Evolutionary conservation across 2,113 vertebrate genomes (phyloP).

Genomic region (Rafetus swinhoei): DNA sequence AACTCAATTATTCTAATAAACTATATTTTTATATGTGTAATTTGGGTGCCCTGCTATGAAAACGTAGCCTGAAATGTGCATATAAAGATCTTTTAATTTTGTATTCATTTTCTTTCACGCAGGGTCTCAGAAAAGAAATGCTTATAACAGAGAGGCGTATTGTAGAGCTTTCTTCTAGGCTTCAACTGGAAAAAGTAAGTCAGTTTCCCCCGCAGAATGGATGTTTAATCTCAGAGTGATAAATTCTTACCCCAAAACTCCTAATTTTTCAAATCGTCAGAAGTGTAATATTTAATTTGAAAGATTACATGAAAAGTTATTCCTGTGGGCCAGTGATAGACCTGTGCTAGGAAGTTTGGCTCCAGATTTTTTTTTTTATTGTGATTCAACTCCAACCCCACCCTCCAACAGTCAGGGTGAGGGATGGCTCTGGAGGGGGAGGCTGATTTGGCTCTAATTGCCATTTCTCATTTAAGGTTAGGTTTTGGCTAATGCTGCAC

Average conservation of each 20-base stretch:
- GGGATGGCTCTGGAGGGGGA: neutral
- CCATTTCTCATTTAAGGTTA: neutral
- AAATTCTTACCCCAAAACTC: neutral
- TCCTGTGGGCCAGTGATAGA: neutral
- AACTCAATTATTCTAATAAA: neutral
- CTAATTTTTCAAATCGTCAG: neutral
- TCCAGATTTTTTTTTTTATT: neutral
- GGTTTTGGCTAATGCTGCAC: neutral
- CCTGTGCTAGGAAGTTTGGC: neutral
- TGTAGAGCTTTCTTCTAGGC: constrained; percentile 80
- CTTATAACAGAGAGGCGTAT: constrained; percentile 77
- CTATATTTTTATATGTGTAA: neutral
- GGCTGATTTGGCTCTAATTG: neutral
- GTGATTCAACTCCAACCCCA: neutral
- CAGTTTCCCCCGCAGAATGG: neutral
- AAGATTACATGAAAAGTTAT: neutral
- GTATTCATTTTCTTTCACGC: neutral
- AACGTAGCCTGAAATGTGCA: neutral
- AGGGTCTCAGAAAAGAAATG: constrained; percentile 84
- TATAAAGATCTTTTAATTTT: constrained; percentile 6
- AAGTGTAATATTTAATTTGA: neutral
- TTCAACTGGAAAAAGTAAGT: constrained; percentile 85
- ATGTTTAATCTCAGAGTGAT: neutral
- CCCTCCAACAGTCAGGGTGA: neutral
- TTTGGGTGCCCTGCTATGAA: neutral